phyloP scores from a whole-genome alignment of 2,797 vertebrate genomes.

The Sebastes steindachneri region DNA sequence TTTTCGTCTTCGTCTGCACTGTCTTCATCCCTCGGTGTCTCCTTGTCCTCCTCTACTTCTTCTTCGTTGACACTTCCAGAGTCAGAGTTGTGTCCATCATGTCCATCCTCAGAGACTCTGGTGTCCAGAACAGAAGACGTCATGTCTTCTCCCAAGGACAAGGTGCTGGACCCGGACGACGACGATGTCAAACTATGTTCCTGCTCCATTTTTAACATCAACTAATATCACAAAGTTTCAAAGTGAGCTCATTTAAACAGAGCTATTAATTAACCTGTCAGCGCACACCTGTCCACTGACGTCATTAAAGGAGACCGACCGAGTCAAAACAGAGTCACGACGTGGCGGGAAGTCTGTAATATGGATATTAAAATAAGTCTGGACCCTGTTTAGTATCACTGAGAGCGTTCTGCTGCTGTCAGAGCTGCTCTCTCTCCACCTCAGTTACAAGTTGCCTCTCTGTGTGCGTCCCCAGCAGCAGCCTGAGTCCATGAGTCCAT shows the following conservation, averaged over 20 bases:
- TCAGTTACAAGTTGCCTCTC: not conserved
- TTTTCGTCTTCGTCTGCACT: conserved; percentile 77
- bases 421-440: not conserved
- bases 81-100: conserved; percentile 11
- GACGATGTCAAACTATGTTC: conserved; percentile 20
- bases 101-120: conserved; percentile 10
- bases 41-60: conserved; percentile 25
- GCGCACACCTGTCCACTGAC: conserved; percentile 53
- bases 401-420: not conserved
- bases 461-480: not conserved
- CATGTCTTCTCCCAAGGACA: conserved; percentile 64
- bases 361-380: not conserved
- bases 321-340: conserved; percentile 24
- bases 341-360: not conserved
- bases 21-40: conserved; percentile 37
- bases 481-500: conserved; percentile 11
- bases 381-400: not conserved
- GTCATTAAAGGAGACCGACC: not conserved
- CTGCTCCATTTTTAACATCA: conserved; percentile 47
- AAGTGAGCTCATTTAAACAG: not conserved
- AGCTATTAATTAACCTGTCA: conserved; percentile 32
- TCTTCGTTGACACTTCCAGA: conserved; percentile 9
- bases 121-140: not conserved
- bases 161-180: conserved; percentile 61
- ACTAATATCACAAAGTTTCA: too few species aligned